Conservation (phyloP, 2,797 vertebrate species). For the Brachyalestes nurse region DNA sequence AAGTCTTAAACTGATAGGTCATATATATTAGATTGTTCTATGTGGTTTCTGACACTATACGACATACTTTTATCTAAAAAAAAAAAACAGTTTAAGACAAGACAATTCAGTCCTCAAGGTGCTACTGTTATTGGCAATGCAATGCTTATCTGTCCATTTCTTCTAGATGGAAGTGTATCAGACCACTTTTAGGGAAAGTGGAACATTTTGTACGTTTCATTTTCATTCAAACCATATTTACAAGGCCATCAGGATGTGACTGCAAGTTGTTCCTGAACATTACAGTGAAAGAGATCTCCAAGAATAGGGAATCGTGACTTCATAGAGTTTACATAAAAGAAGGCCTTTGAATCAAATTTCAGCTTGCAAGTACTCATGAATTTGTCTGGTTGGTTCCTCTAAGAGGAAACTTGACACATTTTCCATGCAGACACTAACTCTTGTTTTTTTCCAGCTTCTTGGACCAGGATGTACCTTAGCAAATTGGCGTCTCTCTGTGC, state of each 20-base stretch:
- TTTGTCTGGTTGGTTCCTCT: conserved; percentile 37
- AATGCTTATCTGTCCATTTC: background rate
- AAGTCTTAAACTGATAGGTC: no score
- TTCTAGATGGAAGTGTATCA: background rate
- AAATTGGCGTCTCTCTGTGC: conserved; percentile 17
- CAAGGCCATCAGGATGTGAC: background rate
- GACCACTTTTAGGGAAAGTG: background rate
- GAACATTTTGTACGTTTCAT: background rate
- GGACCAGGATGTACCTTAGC: conserved; percentile 43
- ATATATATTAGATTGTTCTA: no score
- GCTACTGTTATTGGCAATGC: background rate
- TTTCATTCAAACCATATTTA: background rate
- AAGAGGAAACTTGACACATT: conserved; percentile 39
- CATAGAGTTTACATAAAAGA: background rate
- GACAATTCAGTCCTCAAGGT: background rate
- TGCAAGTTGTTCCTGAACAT: background rate
- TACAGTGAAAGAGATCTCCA: no score
- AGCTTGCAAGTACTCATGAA: conserved; percentile 16
- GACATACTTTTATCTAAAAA: no score
- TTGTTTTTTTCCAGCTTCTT: conserved; percentile 36
- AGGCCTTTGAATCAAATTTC: background rate
- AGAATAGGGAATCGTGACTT: background rate
- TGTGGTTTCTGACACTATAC: no score
- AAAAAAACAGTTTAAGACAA: no score
- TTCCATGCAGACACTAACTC: background rate